Evolutionary conservation across 2,888 invertebrate genomes (phyloP), one percentile per base, ranked within the genome.

Genomic region (Spisula subtruncata): DNA sequence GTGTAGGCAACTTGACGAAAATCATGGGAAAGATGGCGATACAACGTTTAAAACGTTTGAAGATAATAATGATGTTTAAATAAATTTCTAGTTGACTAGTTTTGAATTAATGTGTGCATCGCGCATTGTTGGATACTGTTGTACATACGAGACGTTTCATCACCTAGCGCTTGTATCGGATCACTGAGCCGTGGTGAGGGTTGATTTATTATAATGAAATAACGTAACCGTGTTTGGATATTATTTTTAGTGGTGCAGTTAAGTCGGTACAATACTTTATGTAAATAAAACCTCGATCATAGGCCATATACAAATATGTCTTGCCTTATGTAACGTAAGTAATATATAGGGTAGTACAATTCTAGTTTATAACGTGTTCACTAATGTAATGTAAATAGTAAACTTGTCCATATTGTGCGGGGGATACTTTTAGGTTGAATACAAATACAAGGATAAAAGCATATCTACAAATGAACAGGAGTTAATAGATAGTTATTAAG

Each of bases 1-100:
- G 83, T 60, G 56, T 60, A 82, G 54, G 81, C 48, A 81, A 81
- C 51, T 81, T 66, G 75, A 14, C 75, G 75, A 75, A 75, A 75
- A 75, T 75, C 32, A 75, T 75, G 75, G 75, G 75, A 75, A 75
- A 75, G 32, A 75, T 32, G 75, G 25, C 75, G 35, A 75, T 25
- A 35, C 16, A 32, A 75, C 32, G 75, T 75, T 75, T 75, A 35
- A 75, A 75, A 29, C 16, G 35, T 32, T 35, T 35, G 75, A 35
- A 35, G 75, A 75, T 75, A 35, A 75, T 75, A 18, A 75, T 75
- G 35, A 35, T 75, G 75, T 75, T 75, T 75, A 35, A 41, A 41
- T 75, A 32, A 16, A 35, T 75, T 75, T 75, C 75, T 35, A 75
- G 32, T 32, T 75, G 75, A 75, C 75, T 75, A 32, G 75, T 75